phyloP scores from a whole-genome alignment of 2,797 vertebrate genomes.

The Arnoldichthys spilopterus region DNA sequence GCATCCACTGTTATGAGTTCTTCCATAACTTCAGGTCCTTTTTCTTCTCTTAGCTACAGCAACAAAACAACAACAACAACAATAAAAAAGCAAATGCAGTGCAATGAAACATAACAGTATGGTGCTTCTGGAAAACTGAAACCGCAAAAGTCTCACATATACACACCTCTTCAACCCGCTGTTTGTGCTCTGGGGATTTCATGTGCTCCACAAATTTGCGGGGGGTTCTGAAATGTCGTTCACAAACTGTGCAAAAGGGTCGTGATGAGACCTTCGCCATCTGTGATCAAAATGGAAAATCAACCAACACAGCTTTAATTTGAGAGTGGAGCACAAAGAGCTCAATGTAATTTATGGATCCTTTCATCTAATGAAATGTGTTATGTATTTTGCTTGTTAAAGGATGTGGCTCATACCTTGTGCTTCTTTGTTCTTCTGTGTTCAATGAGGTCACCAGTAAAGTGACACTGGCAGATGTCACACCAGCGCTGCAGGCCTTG shows the following conservation, averaged over 20 bases:
- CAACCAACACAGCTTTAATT: background rate
- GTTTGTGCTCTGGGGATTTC: conserved; percentile 93
- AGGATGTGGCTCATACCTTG: conserved; percentile 81
- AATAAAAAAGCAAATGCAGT: too few relatives aligned
- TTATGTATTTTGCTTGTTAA: background rate
- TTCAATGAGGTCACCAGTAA: conserved; percentile 86
- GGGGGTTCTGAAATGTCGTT: conserved; percentile 90
- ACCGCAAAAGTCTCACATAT: background rate
- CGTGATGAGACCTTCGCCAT: conserved; percentile 86
- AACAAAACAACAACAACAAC: too few relatives aligned
- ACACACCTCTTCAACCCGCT: conserved; percentile 84
- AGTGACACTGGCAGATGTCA: conserved; percentile 88
- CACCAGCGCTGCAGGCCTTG: conserved; percentile 83
- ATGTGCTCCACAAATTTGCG: conserved; percentile 97
- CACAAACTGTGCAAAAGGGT: conserved; percentile 91
- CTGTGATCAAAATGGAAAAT: conserved; percentile 68
- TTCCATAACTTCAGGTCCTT: conserved; percentile 83
- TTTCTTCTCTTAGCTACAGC: conserved; percentile 68
- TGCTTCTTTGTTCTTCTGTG: conserved; percentile 88
- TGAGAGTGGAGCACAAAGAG: background rate
- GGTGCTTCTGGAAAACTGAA: background rate
- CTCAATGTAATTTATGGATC: background rate
- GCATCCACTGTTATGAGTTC: conserved; percentile 96
- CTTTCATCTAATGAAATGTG: too few relatives aligned
- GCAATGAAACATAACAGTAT: background rate